Base-by-base conservation (phyloP, 2,797 vertebrate species). In the Oophaga sylvatica region DNA sequence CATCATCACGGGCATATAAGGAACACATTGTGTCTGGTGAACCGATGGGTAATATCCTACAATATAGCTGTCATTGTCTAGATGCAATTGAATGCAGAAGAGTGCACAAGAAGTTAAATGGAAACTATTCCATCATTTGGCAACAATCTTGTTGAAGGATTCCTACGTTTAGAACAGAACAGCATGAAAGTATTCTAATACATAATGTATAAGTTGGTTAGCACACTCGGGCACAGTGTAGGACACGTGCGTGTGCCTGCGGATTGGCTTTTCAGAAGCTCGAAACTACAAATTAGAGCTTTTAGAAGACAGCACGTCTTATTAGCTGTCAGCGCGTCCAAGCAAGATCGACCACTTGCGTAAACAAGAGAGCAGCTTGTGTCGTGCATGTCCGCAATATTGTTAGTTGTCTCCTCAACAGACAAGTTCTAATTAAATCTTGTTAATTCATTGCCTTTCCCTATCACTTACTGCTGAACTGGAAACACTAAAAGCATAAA, bases 401-500 rank as follows among this genome's bases (percentile, higher is more conserved):
- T 83, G 84, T 79, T 71, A 92, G 86, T 76, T 82, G 70, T 78
- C 48, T 26, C 88, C 60, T 22, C 48, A 85, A 93, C 93, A 93
- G 93, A 68, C 59, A 80, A 90, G 91, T 90, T 88, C 88, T 81
- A 85, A 68, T 73, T 73, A 88, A 93, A 93, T 93, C 92, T 94
- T 90, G 56, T n/a, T 19, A 85, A 87, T 92, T 92, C 92, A 92
- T 16, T 53, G 91, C 60, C 45, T 78, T 45, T 48, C 83, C 48
- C 57, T 62, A 60, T 80, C 17, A 19, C 67, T 83, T 73, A 73
- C 70, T 63, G 57, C 19, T 26, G 20, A 60, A 17, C 6, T 65
- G 13, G 41, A 75, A 75, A 73, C 22, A 41, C 57, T 5, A 71
- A 83, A 41, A 57, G 67, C 13, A 35, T 45, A 84, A 60, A 84